Evolutionary conservation across 2,797 vertebrate genomes (phyloP).

Genomic region (Danio jaintianensis): DNA sequence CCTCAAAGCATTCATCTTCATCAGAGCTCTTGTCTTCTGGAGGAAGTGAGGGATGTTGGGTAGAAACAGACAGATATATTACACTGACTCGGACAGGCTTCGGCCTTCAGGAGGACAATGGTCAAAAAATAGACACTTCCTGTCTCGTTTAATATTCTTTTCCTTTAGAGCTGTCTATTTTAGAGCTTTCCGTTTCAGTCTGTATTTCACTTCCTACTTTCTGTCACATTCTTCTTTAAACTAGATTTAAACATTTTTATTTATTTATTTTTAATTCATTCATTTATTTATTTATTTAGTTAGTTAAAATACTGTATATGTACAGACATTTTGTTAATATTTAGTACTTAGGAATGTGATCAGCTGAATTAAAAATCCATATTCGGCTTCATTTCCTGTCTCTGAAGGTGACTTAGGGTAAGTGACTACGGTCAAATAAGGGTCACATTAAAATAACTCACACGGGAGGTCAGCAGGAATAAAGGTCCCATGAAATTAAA

Average conservation of each 20-base stretch:
- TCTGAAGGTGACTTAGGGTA: too few relatives aligned
- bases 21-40: constrained; percentile 16
- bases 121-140: constrained; percentile 31
- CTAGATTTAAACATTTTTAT: background rate
- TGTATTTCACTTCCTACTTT: background rate
- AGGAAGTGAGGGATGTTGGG: background rate
- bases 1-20: constrained; percentile 20
- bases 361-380: too few relatives aligned
- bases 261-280: background rate
- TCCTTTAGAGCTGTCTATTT: constrained; percentile 11
- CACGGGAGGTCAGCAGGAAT: too few relatives aligned
- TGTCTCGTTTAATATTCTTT: background rate
- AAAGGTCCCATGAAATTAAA: too few relatives aligned
- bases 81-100: background rate
- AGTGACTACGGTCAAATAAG: too few relatives aligned
- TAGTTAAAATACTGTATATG: background rate
- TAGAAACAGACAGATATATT: background rate
- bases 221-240: background rate
- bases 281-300: too few relatives aligned
- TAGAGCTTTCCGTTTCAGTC: background rate
- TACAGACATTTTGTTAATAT: too few relatives aligned
- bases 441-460: too few relatives aligned
- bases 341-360: background rate
- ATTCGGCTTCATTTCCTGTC: too few relatives aligned
- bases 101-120: constrained; percentile 34